Evolutionary conservation across 2,797 vertebrate species (phyloP), one percentile per base, ranked within the genome.

Genomic region (Mallotus villosus): DNA sequence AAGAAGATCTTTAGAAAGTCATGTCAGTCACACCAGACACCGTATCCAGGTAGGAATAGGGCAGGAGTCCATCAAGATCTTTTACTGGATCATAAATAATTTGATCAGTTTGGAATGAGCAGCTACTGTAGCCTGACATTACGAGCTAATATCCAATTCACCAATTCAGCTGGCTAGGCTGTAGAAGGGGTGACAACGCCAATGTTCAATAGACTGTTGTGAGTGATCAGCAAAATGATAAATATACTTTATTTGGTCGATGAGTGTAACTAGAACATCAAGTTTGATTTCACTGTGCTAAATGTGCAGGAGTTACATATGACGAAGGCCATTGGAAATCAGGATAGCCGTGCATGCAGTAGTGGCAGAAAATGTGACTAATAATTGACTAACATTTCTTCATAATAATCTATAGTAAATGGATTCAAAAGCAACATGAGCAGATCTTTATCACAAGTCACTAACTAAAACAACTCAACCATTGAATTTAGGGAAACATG

Each of bases 261-360:
- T 32, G 27, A 63, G 61, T 34, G 61, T 29, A 63, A 63, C 16
- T 41, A 32, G 32, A 63, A 37, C 62, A 37, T 63, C 32, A n/a
- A 8, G 9, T 63, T 63, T 21, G 17, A 63, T 37, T 63, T 63
- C 29, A 63, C 32, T n/a, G n/a, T 22, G 5, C 21, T 63, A 21
- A 41, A 63, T 37, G 19, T 63, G 32, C 34, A 60, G 7, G 9
- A n/a, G 32, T 37, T n/a, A 37, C n/a, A 11, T 22, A 29, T 63
- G 29, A 63, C n/a, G 3, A 19, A 34, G 29, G 29, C 32, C 1
- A 63, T 27, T 16, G 19, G 61, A 7, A 19, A 63, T 63, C 7
- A 63, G 8, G 29, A 63, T 34, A 8, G 61, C 7, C 29, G 25
- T 63, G 34, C n/a, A 17, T 19, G 19, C 8, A 11, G 25, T 32